Base-by-base conservation (phyloP, 2,888 invertebrate species). In the Archaeoteleia sp. region DNA sequence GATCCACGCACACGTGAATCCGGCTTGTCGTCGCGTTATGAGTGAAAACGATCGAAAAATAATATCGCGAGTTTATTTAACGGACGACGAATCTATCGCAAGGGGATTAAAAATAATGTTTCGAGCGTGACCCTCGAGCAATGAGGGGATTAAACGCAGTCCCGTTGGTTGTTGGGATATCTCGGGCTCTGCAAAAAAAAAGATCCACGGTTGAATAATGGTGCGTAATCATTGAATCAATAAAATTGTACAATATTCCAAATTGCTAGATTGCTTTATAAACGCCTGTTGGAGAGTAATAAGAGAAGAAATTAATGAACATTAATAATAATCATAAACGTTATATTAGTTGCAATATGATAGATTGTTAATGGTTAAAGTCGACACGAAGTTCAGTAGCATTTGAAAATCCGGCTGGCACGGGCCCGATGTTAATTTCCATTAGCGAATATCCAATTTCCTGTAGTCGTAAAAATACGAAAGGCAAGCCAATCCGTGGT, bases 31-130 rank as follows among this genome's bases (percentile, higher is more conserved):
- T 66, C 67, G 51, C 67, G 67, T 62, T 69, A 70, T 60, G 71
- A 58, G 53, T 69, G 65, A 39, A 45, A 67, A 74, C 78, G 80
- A 84, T 83, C 78, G 80, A 84, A 84, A 84, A 84, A 84, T 84
- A 84, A 84, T 82, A 84, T 81, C 76, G 74, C 48, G 67, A 70
- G 83, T 83, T 84, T 84, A 82, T 83, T 83, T 82, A 83, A 78
- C 76, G 67, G 45, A 67, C 54, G 68, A 62, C 51, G 66, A 60
- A 60, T 48, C 66, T 55, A 75, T 73, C 73, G 74, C 75, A 66
- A 70, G 74, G 79, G 78, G 82, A 83, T 83, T 84, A 84, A 83
- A 83, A 83, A 82, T 81, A 80, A 82, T 81, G 81, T 82, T 76
- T 77, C 78, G 79, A 80, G 79, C 81, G 82, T 83, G 82, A 82